phyloP scores from a whole-genome alignment of 2,797 vertebrate species.

The Psittacula derbiana region DNA sequence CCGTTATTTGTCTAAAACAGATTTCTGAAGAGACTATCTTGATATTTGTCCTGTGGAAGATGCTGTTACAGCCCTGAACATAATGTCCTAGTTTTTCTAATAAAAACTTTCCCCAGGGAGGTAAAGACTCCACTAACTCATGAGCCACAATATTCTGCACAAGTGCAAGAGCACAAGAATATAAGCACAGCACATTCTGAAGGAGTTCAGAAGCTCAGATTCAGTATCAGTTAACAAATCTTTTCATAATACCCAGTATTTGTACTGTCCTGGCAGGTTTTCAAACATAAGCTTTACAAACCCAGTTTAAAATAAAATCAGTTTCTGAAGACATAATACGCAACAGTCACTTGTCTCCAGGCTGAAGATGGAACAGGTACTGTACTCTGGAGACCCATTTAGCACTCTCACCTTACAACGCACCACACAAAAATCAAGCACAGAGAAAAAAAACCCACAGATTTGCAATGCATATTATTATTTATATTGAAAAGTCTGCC shows the following conservation, averaged over 20 bases:
- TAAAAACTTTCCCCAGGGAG: constrained; percentile 64
- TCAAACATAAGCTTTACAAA: neutral
- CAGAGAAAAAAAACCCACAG: neutral
- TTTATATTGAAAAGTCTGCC: constrained; percentile 28
- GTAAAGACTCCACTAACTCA: constrained; percentile 40
- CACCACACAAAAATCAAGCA: neutral
- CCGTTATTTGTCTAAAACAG: neutral
- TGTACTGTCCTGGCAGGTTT: neutral
- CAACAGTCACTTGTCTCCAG: neutral
- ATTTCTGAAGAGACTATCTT: neutral
- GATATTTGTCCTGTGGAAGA: neutral
- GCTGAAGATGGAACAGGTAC: neutral
- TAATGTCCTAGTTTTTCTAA: constrained; percentile 47
- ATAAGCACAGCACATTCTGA: neutral
- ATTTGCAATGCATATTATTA: constrained; percentile 1
- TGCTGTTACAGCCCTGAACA: constrained; percentile 17
- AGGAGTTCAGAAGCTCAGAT: neutral
- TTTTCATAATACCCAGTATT: neutral
- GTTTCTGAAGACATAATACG: neutral
- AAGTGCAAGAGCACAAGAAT: neutral
- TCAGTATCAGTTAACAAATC: neutral
- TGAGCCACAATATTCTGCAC: constrained; percentile 28
- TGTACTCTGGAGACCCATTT: neutral
- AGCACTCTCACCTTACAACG: neutral
- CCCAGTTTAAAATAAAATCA: neutral